Conservation (phyloP, 2,888 invertebrate species). For the Harpalus rufipes region DNA sequence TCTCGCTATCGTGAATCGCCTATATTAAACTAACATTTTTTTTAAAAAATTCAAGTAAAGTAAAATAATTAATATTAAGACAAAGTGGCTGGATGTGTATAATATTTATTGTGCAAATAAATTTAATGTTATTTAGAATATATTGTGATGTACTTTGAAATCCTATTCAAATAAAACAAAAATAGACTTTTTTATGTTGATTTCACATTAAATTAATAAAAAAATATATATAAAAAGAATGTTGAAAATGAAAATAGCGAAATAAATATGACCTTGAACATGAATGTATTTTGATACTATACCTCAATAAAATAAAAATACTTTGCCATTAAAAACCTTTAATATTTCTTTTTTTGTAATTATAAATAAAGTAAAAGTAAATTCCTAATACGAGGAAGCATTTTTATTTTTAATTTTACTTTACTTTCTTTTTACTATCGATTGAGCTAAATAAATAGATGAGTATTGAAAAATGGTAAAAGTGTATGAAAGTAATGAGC, state of each 20-base stretch:
- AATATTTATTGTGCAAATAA: no score
- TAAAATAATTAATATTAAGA: no score
- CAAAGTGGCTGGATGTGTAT: no score
- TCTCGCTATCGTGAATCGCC: no score
- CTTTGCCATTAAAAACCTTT: neutral
- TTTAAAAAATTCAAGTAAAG: no score
- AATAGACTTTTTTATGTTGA: no score
- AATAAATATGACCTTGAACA: neutral
- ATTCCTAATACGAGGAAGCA: neutral
- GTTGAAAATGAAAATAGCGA: neutral
- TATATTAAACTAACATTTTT: no score
- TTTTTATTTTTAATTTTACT: neutral
- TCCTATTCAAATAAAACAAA: no score
- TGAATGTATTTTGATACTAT: neutral
- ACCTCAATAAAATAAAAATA: neutral
- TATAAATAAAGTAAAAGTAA: neutral
- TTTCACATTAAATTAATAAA: no score
- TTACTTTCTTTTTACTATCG: neutral
- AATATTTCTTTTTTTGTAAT: neutral
- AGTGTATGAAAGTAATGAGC: slow-evolving; percentile 14
- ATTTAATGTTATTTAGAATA: no score
- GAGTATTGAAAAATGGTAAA: neutral
- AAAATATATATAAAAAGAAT: no score
- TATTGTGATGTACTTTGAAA: no score
- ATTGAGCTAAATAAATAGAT: neutral